Percentiles rank a stretch among this genome's conserved stretches.
These are phyloP conservation scores for Oxyruncus cristatus DNA, from an alignment of 2,113 vertebrate genomes.

Conservation along the genomic window DNA sequence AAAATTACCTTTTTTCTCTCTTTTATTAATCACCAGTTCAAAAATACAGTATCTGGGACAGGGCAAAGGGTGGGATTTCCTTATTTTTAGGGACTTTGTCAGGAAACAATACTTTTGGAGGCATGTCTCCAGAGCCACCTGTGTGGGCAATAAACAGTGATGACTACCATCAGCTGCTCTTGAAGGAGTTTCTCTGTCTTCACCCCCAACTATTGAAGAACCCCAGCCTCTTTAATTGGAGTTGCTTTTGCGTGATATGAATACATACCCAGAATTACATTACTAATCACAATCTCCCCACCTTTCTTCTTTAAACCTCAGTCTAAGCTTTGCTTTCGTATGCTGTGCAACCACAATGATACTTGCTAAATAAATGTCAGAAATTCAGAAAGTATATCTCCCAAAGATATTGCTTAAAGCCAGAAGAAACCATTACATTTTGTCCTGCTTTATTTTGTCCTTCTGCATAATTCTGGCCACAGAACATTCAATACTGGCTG, in stretches of 20 bases:
- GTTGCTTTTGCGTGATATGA: neutral
- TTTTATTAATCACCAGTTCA: neutral
- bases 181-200: neutral
- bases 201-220: neutral
- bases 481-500: neutral
- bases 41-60: neutral
- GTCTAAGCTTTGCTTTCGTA: neutral
- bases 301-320: neutral
- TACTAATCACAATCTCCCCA: neutral
- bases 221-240: neutral
- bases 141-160: neutral
- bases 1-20: neutral
- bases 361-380: neutral
- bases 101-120: neutral
- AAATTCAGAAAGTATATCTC: neutral
- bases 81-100: neutral
- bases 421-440: neutral
- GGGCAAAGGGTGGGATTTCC: neutral
- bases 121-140: neutral
- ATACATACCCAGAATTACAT: neutral
- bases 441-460: neutral
- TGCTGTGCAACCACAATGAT: neutral
- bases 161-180: neutral
- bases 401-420: neutral
- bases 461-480: neutral